These are phyloP conservation scores for Euthynnus affinis DNA, from an alignment of 2,797 vertebrate species.

Conservation along the genomic window DNA sequence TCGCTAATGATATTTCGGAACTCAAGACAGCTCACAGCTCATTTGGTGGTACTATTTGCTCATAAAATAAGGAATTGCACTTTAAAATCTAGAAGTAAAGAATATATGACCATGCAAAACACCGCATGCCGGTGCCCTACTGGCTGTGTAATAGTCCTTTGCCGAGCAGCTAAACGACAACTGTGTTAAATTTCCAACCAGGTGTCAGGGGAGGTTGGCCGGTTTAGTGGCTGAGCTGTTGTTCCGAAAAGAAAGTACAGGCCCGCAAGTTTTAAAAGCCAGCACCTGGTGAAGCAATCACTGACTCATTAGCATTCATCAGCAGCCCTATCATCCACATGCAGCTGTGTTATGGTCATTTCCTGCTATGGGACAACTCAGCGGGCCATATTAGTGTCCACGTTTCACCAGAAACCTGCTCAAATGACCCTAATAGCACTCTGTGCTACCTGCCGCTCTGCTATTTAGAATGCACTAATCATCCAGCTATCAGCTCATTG, in stretches of 20 bases:
- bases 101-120: constrained; percentile 5
- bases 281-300: constrained; percentile 10
- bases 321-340: constrained; percentile 16
- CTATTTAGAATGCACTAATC: constrained; percentile 25
- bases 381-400: not conserved
- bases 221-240: not conserved
- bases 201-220: not conserved
- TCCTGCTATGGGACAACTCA: constrained; percentile 6
- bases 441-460: not conserved
- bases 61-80: not conserved
- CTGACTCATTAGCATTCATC: constrained; percentile 12
- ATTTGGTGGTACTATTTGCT: too few relatives aligned
- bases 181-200: too few relatives aligned
- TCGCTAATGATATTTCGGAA: too few relatives aligned
- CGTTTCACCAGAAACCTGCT: constrained; percentile 26
- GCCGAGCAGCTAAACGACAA: not conserved
- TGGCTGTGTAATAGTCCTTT: not conserved
- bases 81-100: not conserved
- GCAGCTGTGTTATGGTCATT: constrained; percentile 34
- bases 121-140: not conserved
- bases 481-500: constrained; percentile 1
- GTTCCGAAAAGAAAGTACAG: constrained; percentile 7
- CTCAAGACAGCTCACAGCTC: too few relatives aligned
- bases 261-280: constrained; percentile 8
- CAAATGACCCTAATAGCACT: not conserved